Percentiles rank a stretch among this genome's conserved stretches.
phyloP scores from a whole-genome alignment of 2,797 vertebrate genomes.

The Crenuchus spilurus region DNA sequence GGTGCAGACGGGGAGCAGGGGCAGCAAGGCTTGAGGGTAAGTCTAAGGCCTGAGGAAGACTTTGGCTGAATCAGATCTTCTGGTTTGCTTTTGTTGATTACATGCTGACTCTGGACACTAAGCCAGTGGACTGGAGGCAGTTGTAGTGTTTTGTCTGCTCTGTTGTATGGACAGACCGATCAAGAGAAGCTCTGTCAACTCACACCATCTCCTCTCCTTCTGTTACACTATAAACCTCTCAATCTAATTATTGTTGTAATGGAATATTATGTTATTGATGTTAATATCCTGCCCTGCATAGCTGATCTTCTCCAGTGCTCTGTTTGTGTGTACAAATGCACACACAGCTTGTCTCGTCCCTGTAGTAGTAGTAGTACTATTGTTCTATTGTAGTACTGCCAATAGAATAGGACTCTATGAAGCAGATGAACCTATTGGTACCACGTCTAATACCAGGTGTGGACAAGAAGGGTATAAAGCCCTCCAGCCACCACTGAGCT shows the following conservation, averaged over 20 bases:
- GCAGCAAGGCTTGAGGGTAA: conserved; percentile 88
- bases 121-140: background rate
- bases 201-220: background rate
- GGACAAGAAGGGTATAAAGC: no score
- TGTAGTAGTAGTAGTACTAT: no score
- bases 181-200: conserved; percentile 1
- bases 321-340: background rate
- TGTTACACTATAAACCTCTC: background rate
- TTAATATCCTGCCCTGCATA: background rate
- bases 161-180: background rate
- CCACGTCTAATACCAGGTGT: no score
- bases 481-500: no score
- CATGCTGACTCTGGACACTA: background rate
- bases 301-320: background rate
- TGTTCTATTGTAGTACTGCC: no score
- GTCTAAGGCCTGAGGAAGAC: conserved; percentile 58
- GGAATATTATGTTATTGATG: background rate
- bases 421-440: no score
- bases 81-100: conserved; percentile 46
- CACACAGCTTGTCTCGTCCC: no score
- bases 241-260: background rate
- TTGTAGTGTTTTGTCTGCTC: background rate
- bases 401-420: no score
- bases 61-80: conserved; percentile 51
- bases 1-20: conserved; percentile 86